A percentile compares a stretch with the other conserved stretches of the same genome.
These are phyloP conservation scores for Trogon melanurus DNA, from an alignment of 2,113 vertebrate genomes.

Conservation along the genomic window DNA sequence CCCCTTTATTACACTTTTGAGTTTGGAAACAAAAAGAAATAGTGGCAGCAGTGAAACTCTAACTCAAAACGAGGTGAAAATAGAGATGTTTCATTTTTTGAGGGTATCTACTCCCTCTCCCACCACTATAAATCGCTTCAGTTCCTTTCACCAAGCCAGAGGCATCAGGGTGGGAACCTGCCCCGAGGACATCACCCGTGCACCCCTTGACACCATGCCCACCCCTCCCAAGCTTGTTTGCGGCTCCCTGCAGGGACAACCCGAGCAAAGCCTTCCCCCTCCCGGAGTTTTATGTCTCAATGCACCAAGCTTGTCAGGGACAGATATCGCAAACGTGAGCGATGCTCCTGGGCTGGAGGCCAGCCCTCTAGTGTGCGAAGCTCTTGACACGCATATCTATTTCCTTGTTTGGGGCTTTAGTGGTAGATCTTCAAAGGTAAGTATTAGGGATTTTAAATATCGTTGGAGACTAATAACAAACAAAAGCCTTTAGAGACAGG, in stretches of 20 bases:
- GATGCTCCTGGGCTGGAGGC: background rate
- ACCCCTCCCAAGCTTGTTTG: fast-evolving
- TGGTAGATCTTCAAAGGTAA: background rate
- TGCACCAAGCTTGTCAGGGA: background rate
- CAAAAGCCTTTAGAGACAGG: background rate
- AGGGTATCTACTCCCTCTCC: background rate
- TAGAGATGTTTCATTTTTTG: background rate
- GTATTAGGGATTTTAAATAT: background rate
- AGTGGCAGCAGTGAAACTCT: background rate
- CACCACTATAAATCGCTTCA: fast-evolving
- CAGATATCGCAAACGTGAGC: fast-evolving
- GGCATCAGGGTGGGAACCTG: fast-evolving
- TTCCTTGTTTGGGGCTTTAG: background rate
- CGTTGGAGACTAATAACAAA: background rate
- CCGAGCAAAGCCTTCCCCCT: background rate
- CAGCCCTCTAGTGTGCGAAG: background rate
- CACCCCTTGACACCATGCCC: background rate
- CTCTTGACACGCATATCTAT: fast-evolving
- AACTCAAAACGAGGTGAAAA: background rate
- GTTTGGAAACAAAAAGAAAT: background rate
- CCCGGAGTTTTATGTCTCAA: background rate
- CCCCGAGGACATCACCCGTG: background rate
- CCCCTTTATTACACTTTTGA: background rate
- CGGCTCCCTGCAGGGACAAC: background rate
- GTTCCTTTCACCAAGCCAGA: background rate